Evolutionary conservation across 2,888 invertebrate species (phyloP), one percentile per base, ranked within the genome.

Genomic region (Anthophora plumipes): DNA sequence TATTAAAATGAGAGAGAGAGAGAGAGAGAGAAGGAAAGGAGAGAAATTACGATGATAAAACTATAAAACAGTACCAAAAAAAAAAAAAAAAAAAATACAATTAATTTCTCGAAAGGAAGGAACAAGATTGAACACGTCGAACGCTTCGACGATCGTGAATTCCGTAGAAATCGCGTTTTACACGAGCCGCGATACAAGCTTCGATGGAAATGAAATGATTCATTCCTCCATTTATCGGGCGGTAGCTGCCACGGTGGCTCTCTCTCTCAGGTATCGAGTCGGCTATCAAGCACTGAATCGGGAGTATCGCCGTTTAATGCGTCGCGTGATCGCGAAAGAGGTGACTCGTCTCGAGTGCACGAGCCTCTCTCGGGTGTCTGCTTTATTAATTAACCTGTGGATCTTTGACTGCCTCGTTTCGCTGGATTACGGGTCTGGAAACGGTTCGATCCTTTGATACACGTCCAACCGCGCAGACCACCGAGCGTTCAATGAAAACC

Each of bases 261-360:
- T 41, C 43, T 41, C 43, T 41, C 25, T 59, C 54, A n/a, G 14
- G 37, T 75, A 52, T 43, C 59, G 43, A 31, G n/a, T 12, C 41
- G 37, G 39, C 66, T 73, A 82, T 82, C 78, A 73, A n/a, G 43
- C 67, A 75, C 52, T 70, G 74, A 64, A 78, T 83, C 83, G 83
- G 60, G 77, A n/a, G 46, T 59, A 77, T 77, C 73, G 60, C 39
- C 77, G 66, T 73, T 77, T 61, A 54, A 41, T 50, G 72, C 43
- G 41, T 72, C 52, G 55, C 64, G 64, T 41, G 57, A 60, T 73
- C 59, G 46, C 39, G n/a, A 54, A 72, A 54, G 59, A 52, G 52
- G 12, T 12, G 39, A 54, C 72, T 54, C 72, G 22, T 66, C 64
- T 67, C 73, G 46, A 66, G 39, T 73, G 25, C 61, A 41, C 55